Evolutionary conservation across 64 coral and sea anemone species (phyloP), one percentile per base, ranked within the genome.

Genomic region (Acropora tenuis): DNA sequence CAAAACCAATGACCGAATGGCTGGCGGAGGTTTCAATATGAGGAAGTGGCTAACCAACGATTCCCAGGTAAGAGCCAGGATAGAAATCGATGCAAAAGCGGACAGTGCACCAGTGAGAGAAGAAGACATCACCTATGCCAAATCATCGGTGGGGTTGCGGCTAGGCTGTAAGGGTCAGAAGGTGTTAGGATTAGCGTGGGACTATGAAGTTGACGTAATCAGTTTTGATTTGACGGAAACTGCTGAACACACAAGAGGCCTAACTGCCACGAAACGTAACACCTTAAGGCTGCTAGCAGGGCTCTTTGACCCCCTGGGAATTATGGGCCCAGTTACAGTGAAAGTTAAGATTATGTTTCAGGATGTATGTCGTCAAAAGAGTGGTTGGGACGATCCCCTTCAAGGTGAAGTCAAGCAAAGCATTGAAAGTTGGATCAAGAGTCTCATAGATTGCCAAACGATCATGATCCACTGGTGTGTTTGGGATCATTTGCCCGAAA

Each of bases 1-100:
- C 18, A 89, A 89, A 66, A 45, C 49, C 50, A 50, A 57, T 19
- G 15, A 48, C 13, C 18, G 85, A 30, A 69, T 87, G 20, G 30
- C 43, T 16, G 69, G 74, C 6, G 85, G 67, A 41, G 85, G 85
- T 48, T 87, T 87, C 47, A 89, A 77, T 15, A 2, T 89, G 15
- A 78, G 87, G 19, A 89, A 89, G 52, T 55, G 52, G 52, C 52
- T 55, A 7, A 9, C 52, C 52, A 55, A 55, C 10, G 10, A 55
- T 9, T 5, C 4, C 5, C 52, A 55, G 52, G 52, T 55, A 3
- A 55, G 52, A 55, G 2, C 52, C 52, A 5, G 12, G 12, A 18
- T 71, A 71, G 19, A 16, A 18, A 71, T 4, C 67, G 67, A 4
- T 71, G 12, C 13, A 18, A 71, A 30, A 5, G 67, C 17, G 0